phyloP scores from a whole-genome alignment of 1,140 invertebrate species.

The Tetragonula clypearis region DNA sequence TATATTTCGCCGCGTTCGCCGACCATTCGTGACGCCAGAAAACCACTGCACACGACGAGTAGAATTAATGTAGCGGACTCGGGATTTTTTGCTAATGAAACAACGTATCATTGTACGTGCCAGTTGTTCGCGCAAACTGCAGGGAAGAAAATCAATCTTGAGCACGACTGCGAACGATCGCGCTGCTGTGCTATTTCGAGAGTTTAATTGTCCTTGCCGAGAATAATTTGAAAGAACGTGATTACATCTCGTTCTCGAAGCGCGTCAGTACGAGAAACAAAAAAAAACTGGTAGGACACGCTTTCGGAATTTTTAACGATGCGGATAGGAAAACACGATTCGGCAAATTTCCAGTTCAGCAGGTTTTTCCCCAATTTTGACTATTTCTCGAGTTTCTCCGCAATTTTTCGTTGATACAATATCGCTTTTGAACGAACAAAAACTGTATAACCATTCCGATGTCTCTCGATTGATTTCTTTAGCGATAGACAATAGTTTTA shows the following conservation, averaged over 20 bases:
- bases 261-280: neutral
- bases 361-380: too few relatives aligned
- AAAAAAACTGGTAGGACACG: neutral
- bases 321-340: neutral
- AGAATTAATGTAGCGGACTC: neutral
- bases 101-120: neutral
- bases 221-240: neutral
- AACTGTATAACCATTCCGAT: too few relatives aligned
- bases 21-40: neutral
- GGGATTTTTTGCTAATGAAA: neutral
- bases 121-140: too few relatives aligned
- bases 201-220: neutral
- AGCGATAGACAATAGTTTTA: too few relatives aligned
- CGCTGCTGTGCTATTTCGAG: neutral
- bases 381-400: too few relatives aligned
- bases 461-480: too few relatives aligned
- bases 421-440: too few relatives aligned
- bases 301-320: neutral
- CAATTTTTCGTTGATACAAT: too few relatives aligned
- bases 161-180: too few relatives aligned
- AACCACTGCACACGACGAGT: neutral
- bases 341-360: neutral
- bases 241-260: neutral
- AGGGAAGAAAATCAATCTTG: too few relatives aligned
- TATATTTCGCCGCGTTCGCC: neutral